Evolutionary conservation across 1,140 invertebrate species (phyloP), one percentile per base, ranked within the genome.

Genomic region (Rhizoglyphus robini): DNA sequence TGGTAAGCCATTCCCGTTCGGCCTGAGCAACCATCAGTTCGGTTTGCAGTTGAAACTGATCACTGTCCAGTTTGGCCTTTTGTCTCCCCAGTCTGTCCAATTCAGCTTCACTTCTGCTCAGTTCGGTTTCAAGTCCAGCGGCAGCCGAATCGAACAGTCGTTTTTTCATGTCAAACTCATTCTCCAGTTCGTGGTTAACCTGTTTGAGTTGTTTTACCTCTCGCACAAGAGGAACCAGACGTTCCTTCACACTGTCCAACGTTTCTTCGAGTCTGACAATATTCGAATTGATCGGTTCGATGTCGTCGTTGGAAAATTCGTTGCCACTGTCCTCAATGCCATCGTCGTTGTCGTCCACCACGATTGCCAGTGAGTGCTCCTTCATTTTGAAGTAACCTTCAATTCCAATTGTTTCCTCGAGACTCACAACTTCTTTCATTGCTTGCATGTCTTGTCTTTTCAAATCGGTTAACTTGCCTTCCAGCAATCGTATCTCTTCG

Each of bases 401-500:
- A 8, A 83, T 79, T 8, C 82, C 82, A 67, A 77, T 71, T 66
- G 76, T 74, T 30, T 70, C 70, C 68, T 79, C 77, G 4, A 76
- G 36, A n/a, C 8, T 31, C 5, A 41, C 36, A 3, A 69, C 29
- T 2, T 61, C 60, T 29, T 69, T 51, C 38, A 38, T 32, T 54
- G 68, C 67, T 63, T 63, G 63, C 48, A 69, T 71, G 38, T 71
- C 70, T 38, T 71, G 69, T 48, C 66, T 60, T 65, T 77, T 74
- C 5, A 87, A 73, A 57, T 86, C 81, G 69, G 83, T 81, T 8
- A 81, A 70, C 0, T 84, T 85, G 29, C 84, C 75, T 64, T 79
- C 77, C 1, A 87, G 71, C 2, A 86, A 80, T 11, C 84, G 84
- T 69, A 75, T 75, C 74, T 86, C 84, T 20, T 87, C 85, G 76